Evolutionary conservation across 2,797 vertebrate genomes (phyloP).

Genomic region (Coluber constrictor): DNA sequence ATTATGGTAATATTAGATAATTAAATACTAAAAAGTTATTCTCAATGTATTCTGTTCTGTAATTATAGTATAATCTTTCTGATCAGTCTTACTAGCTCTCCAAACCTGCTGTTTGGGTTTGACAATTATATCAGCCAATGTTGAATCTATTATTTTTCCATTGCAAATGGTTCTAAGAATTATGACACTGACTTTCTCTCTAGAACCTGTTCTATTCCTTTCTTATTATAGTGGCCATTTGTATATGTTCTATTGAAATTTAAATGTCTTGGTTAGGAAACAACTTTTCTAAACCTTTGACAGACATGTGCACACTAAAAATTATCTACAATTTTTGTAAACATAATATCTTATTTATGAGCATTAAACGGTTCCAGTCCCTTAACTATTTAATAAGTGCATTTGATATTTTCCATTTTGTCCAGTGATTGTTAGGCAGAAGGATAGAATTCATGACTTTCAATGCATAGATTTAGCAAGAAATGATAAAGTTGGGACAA

Average conservation of each 20-base stretch:
- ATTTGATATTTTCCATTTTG: neutral
- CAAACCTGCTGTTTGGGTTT: neutral
- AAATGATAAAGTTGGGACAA: neutral
- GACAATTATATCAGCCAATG: slow-evolving; percentile 18
- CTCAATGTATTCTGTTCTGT: neutral
- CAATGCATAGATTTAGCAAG: neutral
- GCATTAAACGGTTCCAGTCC: neutral
- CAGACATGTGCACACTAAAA: rapidly evolving
- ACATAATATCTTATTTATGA: neutral
- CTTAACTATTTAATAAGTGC: neutral
- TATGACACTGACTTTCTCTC: neutral
- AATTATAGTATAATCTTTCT: neutral
- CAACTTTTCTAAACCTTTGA: neutral
- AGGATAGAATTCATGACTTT: neutral
- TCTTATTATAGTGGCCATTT: neutral
- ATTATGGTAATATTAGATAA: neutral
- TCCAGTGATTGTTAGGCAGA: neutral
- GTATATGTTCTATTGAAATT: neutral
- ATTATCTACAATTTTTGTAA: neutral
- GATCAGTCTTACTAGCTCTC: neutral
- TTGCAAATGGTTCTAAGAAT: neutral
- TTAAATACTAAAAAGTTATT: neutral
- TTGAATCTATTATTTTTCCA: slow-evolving; percentile 1
- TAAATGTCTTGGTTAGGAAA: neutral
- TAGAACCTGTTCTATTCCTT: slow-evolving; percentile 14